A percentile compares a stretch with the other conserved stretches of the same genome.
Evolutionary conservation across 2,797 vertebrate species (phyloP).

Genomic region (Heterohyrax brucei): DNA sequence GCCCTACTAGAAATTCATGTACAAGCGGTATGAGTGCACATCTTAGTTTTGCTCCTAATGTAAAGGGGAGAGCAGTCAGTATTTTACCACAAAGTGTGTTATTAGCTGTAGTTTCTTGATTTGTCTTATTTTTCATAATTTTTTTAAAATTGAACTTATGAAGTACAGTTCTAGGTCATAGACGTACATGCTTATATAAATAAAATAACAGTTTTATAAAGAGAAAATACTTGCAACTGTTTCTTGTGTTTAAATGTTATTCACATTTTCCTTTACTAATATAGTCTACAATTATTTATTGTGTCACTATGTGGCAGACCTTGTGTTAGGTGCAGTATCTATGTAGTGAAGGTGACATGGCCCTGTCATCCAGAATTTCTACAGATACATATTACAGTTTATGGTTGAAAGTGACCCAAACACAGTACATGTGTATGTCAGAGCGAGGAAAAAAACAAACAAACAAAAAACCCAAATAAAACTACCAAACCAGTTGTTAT

Average conservation of each 20-base stretch:
- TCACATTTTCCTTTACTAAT: not conserved
- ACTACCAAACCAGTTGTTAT: no score
- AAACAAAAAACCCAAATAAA: not conserved
- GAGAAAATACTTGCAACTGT: not conserved
- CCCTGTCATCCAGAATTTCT: not conserved
- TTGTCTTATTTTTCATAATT: slow-evolving; percentile 5
- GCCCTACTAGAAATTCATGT: not conserved
- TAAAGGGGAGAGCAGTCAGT: not conserved
- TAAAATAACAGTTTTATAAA: not conserved
- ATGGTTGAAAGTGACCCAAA: not conserved
- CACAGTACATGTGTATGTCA: not conserved
- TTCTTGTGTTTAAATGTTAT: slow-evolving; percentile 10
- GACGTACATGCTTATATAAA: not conserved
- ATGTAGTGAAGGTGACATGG: not conserved
- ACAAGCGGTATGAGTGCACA: not conserved
- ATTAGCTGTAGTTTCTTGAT: not conserved
- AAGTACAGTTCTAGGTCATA: not conserved
- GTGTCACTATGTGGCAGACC: not conserved
- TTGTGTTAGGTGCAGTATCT: not conserved
- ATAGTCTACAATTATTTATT: not conserved
- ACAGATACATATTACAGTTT: not conserved
- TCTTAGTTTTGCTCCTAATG: not conserved
- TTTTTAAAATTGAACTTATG: not conserved
- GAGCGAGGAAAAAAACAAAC: not conserved
- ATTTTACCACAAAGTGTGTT: not conserved